Evolutionary conservation across 1,140 invertebrate genomes (phyloP).

Genomic region (Drosophila navojoa): DNA sequence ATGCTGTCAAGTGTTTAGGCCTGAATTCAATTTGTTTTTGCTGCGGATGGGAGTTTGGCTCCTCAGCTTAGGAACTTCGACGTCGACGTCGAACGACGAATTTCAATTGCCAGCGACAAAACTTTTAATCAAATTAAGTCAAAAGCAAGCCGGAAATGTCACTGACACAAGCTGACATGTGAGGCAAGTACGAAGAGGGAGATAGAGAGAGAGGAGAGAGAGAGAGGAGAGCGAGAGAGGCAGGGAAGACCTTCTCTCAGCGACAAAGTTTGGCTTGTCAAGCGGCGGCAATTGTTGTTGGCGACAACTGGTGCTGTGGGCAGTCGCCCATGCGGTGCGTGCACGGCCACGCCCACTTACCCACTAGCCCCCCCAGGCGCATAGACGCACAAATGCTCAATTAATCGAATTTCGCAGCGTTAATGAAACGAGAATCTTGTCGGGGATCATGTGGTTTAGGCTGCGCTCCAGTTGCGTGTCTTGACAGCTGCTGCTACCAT

Average conservation of each 20-base stretch:
- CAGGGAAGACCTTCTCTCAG: not conserved
- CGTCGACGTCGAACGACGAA: not conserved
- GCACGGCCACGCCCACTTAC: constrained; percentile 18
- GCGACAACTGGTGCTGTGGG: constrained; percentile 70
- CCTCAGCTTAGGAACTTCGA: constrained; percentile 19
- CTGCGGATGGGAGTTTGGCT: not conserved
- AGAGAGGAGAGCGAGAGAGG: not conserved
- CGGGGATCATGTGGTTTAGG: constrained; percentile 71
- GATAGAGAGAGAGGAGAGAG: too few species aligned
- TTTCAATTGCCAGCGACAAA: constrained; percentile 59
- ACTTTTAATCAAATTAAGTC: constrained; percentile 82
- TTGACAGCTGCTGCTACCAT: constrained; percentile 20
- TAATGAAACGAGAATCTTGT: constrained; percentile 67
- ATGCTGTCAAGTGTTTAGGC: constrained; percentile 22
- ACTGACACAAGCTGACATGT: constrained; percentile 74
- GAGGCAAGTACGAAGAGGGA: too few species aligned
- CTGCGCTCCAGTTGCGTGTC: constrained; percentile 20
- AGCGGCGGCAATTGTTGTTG: constrained; percentile 63
- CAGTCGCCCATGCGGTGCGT: constrained; percentile 32
- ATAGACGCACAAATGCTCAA: constrained; percentile 76
- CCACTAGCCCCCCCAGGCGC: not conserved
- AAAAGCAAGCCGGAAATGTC: constrained; percentile 69
- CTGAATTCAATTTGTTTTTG: constrained; percentile 48
- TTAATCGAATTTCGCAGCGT: constrained; percentile 74
- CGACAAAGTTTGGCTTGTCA: constrained; percentile 64